Evolutionary conservation across 2,888 invertebrate genomes (phyloP).

Genomic region (Epistrophe eligans): DNA sequence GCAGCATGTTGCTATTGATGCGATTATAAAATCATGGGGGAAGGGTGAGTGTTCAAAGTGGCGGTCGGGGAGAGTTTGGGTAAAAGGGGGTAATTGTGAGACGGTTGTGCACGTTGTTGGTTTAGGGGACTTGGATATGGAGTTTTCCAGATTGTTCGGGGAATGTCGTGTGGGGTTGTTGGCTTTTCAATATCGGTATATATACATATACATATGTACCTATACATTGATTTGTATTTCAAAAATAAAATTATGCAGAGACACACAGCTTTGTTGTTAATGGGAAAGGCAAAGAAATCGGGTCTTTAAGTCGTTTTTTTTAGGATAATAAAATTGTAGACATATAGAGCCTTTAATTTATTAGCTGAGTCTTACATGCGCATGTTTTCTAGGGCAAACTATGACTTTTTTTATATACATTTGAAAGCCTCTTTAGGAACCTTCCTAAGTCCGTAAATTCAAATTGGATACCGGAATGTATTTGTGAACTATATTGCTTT

Average conservation of each 20-base stretch:
- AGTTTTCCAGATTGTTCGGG: slow-evolving; percentile 54
- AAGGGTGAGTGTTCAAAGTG: neutral
- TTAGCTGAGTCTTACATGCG: neutral
- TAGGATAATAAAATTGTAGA: too few species aligned
- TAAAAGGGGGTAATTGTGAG: neutral
- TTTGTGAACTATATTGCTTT: too few species aligned
- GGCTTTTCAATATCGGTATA: slow-evolving; percentile 78
- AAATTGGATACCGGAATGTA: too few species aligned
- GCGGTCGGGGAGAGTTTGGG: too few species aligned
- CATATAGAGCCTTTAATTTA: neutral
- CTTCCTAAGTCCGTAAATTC: too few species aligned
- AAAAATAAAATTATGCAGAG: neutral
- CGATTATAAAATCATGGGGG: neutral
- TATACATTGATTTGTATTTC: slow-evolving; percentile 24
- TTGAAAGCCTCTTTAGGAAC: neutral
- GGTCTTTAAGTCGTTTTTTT: neutral
- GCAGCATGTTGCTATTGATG: slow-evolving; percentile 67
- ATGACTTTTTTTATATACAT: neutral
- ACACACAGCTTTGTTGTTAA: neutral
- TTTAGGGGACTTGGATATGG: slow-evolving; percentile 6
- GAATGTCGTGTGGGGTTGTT: slow-evolving; percentile 80
- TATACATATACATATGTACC: neutral
- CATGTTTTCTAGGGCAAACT: neutral
- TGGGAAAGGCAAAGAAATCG: neutral
- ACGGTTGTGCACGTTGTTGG: slow-evolving; percentile 26